Conservation (phyloP, 2,797 vertebrate genomes). For the Chiloscyllium punctatum region DNA sequence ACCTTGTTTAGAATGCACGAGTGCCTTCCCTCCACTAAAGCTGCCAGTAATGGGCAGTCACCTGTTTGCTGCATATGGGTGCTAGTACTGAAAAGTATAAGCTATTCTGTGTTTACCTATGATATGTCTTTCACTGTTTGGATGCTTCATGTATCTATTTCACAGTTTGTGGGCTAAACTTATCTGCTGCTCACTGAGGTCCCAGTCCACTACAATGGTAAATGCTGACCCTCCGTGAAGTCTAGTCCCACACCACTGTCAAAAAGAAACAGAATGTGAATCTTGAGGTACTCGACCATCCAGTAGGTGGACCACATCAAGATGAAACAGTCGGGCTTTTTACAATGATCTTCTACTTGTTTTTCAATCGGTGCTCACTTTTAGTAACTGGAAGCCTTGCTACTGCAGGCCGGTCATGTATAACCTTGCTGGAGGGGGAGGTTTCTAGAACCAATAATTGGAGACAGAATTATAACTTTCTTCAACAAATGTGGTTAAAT, state of each 20-base stretch:
- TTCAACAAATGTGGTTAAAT: neutral
- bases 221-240: neutral
- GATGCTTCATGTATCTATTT: neutral
- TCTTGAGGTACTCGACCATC: neutral
- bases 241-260: neutral
- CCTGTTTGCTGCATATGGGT: neutral
- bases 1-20: neutral
- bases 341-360: neutral
- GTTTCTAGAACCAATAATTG: neutral
- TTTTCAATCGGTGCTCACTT: neutral
- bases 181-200: neutral
- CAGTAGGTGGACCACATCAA: neutral
- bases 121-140: neutral
- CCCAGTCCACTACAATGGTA: neutral
- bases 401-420: neutral
- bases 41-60: neutral
- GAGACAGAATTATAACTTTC: neutral
- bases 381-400: neutral
- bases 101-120: neutral
- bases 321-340: neutral
- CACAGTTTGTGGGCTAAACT: neutral
- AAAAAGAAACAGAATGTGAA: neutral
- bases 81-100: neutral
- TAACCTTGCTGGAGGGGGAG: neutral
- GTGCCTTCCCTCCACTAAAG: neutral